Evolutionary conservation across 2,797 vertebrate species (phyloP).

Genomic region (Danio aesculapii): DNA sequence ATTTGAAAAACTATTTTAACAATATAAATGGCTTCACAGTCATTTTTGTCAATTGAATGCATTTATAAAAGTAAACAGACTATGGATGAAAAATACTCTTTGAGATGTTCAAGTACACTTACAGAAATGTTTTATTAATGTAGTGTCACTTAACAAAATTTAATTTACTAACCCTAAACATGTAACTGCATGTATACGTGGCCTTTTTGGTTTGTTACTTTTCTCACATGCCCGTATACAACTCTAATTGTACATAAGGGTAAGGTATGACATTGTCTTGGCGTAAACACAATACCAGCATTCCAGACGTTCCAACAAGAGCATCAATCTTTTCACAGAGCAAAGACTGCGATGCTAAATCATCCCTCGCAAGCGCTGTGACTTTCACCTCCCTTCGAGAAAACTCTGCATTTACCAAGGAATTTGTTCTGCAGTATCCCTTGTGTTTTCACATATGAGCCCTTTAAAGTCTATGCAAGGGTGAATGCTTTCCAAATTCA

Average conservation of each 20-base stretch:
- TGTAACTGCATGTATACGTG: background rate
- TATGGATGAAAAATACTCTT: too few relatives aligned
- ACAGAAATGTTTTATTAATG: too few relatives aligned
- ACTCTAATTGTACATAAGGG: background rate
- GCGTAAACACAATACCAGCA: slow-evolving; percentile 18
- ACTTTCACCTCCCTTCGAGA: background rate
- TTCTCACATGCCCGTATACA: background rate
- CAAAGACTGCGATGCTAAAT: slow-evolving; percentile 34
- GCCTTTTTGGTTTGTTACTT: background rate
- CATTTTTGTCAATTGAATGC: background rate
- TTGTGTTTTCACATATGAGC: background rate
- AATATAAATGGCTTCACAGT: background rate
- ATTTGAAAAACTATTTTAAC: background rate
- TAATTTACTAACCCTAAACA: too few relatives aligned
- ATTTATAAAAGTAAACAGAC: background rate
- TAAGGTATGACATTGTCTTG: slow-evolving; percentile 22
- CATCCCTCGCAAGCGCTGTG: background rate
- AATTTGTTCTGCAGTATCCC: background rate
- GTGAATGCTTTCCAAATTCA: background rate
- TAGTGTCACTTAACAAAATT: too few relatives aligned
- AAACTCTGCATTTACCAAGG: background rate
- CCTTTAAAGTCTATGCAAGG: background rate
- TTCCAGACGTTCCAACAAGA: slow-evolving; percentile 52
- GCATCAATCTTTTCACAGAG: slow-evolving; percentile 18
- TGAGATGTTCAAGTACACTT: too few relatives aligned